Base-by-base conservation (phyloP, 2,797 vertebrate species). In the Austrolebias charrua region DNA sequence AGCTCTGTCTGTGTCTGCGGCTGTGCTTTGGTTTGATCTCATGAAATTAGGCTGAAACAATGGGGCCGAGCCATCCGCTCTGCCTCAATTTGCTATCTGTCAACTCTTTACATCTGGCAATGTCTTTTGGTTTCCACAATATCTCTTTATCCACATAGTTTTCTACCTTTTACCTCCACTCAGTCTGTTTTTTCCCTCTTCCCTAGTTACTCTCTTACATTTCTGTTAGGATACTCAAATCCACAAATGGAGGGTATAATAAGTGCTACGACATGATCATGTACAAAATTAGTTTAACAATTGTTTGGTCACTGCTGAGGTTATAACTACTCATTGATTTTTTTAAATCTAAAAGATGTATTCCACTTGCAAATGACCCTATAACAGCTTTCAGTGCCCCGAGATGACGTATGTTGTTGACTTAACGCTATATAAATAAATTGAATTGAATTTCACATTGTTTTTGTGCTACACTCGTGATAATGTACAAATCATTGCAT, bases 41-140 rank as follows among this genome's bases (percentile, higher is more conserved):
- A 69, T 76, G 80, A 90, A 88, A 88, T 90, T 87, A 86, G 76
- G 82, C 77, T 83, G 82, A 87, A 88, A 89, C 87, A 88, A 89
- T 83, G 62, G 82, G 69, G 48, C 69, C n/a, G 5, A 79, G 70
- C 71, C 55, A 40, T 73, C 75, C 62, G 47, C 60, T 62, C 63
- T n/a, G 52, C 57, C 72, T 63, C 71, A 51, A 40, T 79, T 66
- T 76, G 54, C 66, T 51, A 55, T 71, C 72, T 71, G 65, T 78
- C 78, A 51, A 1, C 44, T 72, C 62, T 56, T 55, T 38, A 18
- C 47, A 56, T 61, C 61, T 46, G 52, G 63, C 56, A n/a, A 5
- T 63, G 24, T 66, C 24, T 58, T 65, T 62, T 50, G 35, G 2
- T 54, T 62, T 48, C 51, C 51, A 52, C 28, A 12, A 40, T 0